These are phyloP conservation scores for Orthonychiurus folsomi DNA, from an alignment of 2,888 invertebrate genomes.

Conservation along the genomic window DNA sequence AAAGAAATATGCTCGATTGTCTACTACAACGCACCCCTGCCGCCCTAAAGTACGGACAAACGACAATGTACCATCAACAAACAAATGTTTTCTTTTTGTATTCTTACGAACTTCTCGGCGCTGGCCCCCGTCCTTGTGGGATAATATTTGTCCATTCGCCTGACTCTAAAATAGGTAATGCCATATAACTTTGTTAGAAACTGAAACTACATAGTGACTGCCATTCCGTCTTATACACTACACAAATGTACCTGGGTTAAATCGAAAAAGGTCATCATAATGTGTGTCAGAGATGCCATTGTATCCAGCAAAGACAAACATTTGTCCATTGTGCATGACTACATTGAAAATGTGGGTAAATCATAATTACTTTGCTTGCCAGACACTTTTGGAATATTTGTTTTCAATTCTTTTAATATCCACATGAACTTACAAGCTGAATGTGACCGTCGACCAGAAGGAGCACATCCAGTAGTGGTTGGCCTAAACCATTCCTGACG, in stretches of 20 bases:
- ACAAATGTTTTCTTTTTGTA: constrained; percentile 47
- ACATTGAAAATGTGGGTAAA: constrained; percentile 41
- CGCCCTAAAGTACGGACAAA: constrained; percentile 49
- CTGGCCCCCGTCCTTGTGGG: constrained; percentile 35
- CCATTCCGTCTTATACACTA: not conserved
- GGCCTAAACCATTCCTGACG: constrained; percentile 61
- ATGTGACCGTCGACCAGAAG: constrained; percentile 76
- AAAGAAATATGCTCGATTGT: constrained; percentile 68
- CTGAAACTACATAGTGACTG: not conserved
- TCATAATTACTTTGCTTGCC: not conserved
- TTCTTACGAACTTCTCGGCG: constrained; percentile 24
- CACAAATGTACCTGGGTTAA: constrained; percentile 46
- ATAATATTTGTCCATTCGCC: constrained; percentile 33
- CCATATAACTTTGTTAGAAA: no score
- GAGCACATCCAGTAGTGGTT: constrained; percentile 53
- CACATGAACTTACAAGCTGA: constrained; percentile 64
- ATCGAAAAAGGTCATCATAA: constrained; percentile 74
- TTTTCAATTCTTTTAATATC: constrained; percentile 4
- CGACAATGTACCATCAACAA: not conserved
- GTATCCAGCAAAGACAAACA: constrained; percentile 86
- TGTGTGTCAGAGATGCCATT: constrained; percentile 67
- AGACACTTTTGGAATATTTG: no score
- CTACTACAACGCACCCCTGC: constrained; percentile 71
- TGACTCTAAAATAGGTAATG: constrained; percentile 22
- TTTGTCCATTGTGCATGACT: constrained; percentile 66